Base-by-base conservation (phyloP, 2,113 vertebrate species). In the Eublepharis macularius region DNA sequence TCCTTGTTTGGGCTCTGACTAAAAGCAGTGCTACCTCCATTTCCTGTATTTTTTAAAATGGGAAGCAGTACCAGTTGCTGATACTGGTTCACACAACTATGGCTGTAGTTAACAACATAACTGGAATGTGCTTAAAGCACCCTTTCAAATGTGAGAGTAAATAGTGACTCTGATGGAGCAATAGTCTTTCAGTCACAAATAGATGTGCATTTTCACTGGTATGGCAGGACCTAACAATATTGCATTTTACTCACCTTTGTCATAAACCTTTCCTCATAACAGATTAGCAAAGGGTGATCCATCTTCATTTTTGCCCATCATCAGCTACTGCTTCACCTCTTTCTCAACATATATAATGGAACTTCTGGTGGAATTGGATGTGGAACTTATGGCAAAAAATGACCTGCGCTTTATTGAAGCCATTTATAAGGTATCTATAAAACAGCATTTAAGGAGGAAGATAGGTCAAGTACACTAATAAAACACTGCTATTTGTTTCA, bases 251-350 rank as follows among this genome's bases (percentile, higher is more conserved):
- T 3, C 86, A 84, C 13, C 16, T 6, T n/a, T 89, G 13, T 57
- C 83, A 5, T 80, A 66, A 88, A 39, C 84, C 16, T 76, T 90
- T 90, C 86, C 32, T 10, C 47, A 81, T 68, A 66, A 83, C 89
- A 99, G 98, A 83, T 95, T 99, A 90, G 92, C 97, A 80, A 98
- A 96, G 86, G 98, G 98, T 86, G 98, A 99, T 49, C 96, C 97
- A 36, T 96, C 97, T 76, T 97, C 96, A 1, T 97, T 95, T 88
- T 94, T 99, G 16, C 98, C 98, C 6, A 96, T 99, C 49, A 94
- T 99, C 93, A 98, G 97, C 94, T 98, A 98, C 92, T 95, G 94
- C 60, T 96, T 99, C 86, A 98, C 97, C 10, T 97, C 97, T 19
- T 99, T 97, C 85, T 99, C 98, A 39, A 95, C 97, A 14, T 92